Conservation (phyloP, 2,888 invertebrate species). For the Aspidapion aeneum region DNA sequence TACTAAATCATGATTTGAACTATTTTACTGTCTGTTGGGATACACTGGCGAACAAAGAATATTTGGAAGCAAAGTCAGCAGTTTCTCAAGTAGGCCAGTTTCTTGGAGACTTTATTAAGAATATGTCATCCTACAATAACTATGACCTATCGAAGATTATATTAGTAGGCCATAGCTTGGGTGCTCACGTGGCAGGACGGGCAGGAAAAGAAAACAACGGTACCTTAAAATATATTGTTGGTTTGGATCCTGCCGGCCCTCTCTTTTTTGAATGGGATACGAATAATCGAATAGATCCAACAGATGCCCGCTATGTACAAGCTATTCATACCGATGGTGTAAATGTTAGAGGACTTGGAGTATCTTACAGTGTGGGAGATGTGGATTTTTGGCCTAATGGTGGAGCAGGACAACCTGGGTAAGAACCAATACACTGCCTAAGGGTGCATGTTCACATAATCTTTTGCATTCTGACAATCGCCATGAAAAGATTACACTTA, state of each 20-base stretch:
- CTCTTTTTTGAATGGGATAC: slow-evolving; percentile 11
- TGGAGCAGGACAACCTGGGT: slow-evolving; percentile 17
- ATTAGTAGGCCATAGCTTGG: slow-evolving; percentile 37
- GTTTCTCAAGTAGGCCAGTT: slow-evolving; percentile 32
- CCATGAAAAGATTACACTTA: too few relatives aligned
- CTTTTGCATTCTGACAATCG: too few relatives aligned
- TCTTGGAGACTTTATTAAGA: slow-evolving; percentile 34
- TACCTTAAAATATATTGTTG: slow-evolving; percentile 10
- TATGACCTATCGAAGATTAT: slow-evolving; percentile 28
- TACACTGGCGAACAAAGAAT: slow-evolving; percentile 28
- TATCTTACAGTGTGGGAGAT: slow-evolving; percentile 13
- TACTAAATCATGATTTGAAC: slow-evolving; percentile 35
- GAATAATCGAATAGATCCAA: slow-evolving; percentile 12
- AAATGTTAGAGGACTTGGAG: slow-evolving; percentile 12
- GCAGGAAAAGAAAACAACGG: slow-evolving; percentile 30
- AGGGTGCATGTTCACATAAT: too few relatives aligned
- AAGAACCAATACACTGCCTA: too few relatives aligned
- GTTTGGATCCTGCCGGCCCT: slow-evolving; percentile 23
- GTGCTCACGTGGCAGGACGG: slow-evolving; percentile 39
- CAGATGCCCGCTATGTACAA: slow-evolving; percentile 20
- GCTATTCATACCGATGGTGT: slow-evolving; percentile 18
- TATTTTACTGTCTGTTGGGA: slow-evolving; percentile 42
- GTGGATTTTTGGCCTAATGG: slow-evolving; percentile 26
- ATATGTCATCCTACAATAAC: slow-evolving; percentile 26
- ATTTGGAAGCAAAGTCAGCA: slow-evolving; percentile 27